These are phyloP conservation scores for Edolisoma coerulescens DNA, from an alignment of 2,113 vertebrate species.

Conservation along the genomic window DNA sequence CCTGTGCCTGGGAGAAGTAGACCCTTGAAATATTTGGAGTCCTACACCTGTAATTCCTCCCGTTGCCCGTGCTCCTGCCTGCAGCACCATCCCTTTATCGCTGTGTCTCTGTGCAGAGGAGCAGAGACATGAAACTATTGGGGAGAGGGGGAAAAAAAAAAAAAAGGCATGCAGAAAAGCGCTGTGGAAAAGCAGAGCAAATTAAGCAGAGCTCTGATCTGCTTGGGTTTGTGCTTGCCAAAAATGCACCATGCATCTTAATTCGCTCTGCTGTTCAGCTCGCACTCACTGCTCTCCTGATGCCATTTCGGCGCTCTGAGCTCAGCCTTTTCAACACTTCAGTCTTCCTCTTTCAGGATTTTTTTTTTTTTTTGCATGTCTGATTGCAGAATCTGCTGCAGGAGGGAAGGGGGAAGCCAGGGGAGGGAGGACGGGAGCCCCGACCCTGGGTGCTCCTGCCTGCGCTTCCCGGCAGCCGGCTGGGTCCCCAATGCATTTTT, in stretches of 20 bases:
- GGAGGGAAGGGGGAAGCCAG: neutral
- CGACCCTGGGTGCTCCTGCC: neutral
- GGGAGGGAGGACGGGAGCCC: neutral
- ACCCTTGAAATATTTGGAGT: conserved; percentile 14
- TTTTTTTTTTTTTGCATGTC: neutral
- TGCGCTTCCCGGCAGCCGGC: neutral
- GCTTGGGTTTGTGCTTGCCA: conserved; percentile 66
- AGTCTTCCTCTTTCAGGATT: conserved; percentile 27
- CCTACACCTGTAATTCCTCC: conserved; percentile 52
- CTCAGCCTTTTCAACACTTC: conserved; percentile 52
- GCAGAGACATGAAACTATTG: conserved; percentile 7
- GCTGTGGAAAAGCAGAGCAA: conserved; percentile 60
- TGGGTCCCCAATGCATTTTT: neutral
- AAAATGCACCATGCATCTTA: conserved; percentile 79
- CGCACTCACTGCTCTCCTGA: conserved; percentile 24
- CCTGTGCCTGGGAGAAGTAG: neutral
- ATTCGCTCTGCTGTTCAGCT: conserved; percentile 61
- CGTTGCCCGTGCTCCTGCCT: neutral
- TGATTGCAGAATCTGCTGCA: conserved; percentile 28
- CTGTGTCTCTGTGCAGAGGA: neutral
- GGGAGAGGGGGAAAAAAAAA: neutral
- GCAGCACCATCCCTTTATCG: neutral
- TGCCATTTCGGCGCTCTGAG: conserved; percentile 60
- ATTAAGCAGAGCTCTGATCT: conserved; percentile 67
- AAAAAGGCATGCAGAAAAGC: conserved; percentile 17